Evolutionary conservation across 2,888 invertebrate genomes (phyloP), one percentile per base, ranked within the genome.

Genomic region (Tenthredo scrophulariae): DNA sequence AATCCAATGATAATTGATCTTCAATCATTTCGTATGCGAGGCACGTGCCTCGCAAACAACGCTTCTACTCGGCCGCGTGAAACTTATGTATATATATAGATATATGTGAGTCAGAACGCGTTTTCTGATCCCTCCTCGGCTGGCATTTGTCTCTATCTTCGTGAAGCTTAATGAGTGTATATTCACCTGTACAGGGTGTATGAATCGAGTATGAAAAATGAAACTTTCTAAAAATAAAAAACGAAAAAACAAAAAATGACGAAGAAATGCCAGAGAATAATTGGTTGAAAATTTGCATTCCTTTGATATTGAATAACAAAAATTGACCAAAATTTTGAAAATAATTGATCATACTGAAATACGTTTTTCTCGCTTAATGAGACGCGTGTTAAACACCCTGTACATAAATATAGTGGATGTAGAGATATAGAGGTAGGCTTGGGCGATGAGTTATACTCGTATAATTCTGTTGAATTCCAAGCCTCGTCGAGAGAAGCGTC

Each of bases 11-110:
- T 54, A 54, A 83, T 83, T 67, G 43, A 43, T 58, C 58, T 40
- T 37, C 2, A 37, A 33, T 37, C 15, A 22, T 40, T 62, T 80
- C 29, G 65, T 80, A 80, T 40, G 33, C 80, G 62, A 62, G 80
- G 62, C 80, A 62, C 80, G 80, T 15, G 80, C 80, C 40, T 62
- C 62, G 80, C 40, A 26, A 77, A 40, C 74, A 26, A 40, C 22
- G 79, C 77, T 77, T 67, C 82, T 46, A 67, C 62, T 62, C 62
- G 13, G 4, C n/a, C 67, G 83, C 79, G 74, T 40, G 40, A 65
- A 80, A 82, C 84, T 77, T 62, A 26, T 26, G 62, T 26, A 26
- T 10, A 72, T 26, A 13, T 43, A 13, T 62, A 26, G 26, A 26
- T 13, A 13, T 10, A 72, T 15, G 22, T 74, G 43, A 74, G 74